Conservation (phyloP, 2,113 vertebrate genomes). For the Rattus rattus region DNA sequence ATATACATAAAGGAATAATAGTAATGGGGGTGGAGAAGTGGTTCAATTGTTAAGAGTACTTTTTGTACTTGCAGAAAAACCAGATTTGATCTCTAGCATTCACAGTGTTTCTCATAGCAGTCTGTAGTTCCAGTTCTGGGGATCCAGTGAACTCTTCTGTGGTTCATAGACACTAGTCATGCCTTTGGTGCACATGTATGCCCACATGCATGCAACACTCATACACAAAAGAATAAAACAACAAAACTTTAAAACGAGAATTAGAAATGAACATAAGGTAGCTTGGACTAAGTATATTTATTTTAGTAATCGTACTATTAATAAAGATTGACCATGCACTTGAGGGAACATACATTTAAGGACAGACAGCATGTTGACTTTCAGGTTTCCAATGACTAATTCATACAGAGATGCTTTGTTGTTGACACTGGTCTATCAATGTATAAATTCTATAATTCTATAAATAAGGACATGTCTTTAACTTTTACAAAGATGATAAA, state of each 20-base stretch:
- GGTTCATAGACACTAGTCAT: background rate
- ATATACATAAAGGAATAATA: too few species aligned
- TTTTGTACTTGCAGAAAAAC: background rate
- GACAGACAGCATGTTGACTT: background rate
- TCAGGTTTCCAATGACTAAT: background rate
- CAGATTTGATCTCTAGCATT: background rate
- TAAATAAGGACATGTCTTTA: background rate
- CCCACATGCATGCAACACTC: background rate
- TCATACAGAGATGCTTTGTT: background rate
- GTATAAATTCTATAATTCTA: background rate
- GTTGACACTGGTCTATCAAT: background rate
- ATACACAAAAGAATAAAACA: background rate
- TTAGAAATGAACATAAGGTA: background rate
- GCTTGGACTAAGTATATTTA: background rate
- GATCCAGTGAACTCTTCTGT: background rate
- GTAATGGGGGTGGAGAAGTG: too few species aligned
- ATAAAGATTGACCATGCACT: background rate
- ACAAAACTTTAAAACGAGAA: background rate
- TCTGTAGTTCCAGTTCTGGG: too few species aligned
- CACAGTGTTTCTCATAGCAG: too few species aligned
- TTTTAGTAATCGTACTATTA: background rate
- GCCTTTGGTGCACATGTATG: too few species aligned
- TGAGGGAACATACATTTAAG: background rate
- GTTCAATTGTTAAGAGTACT: too few species aligned
- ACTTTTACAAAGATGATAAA: constrained; percentile 28